Conservation (phyloP, 2,797 vertebrate genomes). For the Myotis findleyi region DNA sequence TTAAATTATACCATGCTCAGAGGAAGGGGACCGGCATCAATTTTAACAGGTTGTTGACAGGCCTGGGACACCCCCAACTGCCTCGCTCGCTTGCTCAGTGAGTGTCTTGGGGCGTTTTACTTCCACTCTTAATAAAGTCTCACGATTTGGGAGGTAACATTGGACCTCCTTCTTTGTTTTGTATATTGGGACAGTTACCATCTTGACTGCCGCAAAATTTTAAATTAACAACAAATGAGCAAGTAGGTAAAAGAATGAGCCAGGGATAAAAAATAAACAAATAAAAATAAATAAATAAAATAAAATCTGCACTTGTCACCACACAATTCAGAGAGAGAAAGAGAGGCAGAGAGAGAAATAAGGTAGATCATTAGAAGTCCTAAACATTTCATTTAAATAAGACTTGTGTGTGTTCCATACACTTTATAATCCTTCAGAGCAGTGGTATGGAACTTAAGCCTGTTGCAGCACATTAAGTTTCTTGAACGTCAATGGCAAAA, state of each 20-base stretch:
- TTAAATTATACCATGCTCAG: not conserved
- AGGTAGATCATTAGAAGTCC: not conserved
- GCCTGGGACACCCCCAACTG: not conserved
- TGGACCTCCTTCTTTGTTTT: slow-evolving; percentile 52
- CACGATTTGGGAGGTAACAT: slow-evolving; percentile 16
- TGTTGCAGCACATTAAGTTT: not conserved
- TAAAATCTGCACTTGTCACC: not conserved
- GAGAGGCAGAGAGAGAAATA: not conserved
- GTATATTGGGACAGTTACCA: not conserved
- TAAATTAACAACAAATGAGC: not conserved
- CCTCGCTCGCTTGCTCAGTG: not conserved
- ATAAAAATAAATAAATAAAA: no score
- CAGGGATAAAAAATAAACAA: not conserved
- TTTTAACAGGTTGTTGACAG: not conserved
- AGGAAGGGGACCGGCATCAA: not conserved
- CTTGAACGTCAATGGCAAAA: slow-evolving; percentile 24
- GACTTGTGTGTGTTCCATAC: not conserved
- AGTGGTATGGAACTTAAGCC: not conserved
- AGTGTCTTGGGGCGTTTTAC: slow-evolving; percentile 7
- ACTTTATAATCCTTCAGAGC: not conserved
- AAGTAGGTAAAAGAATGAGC: slow-evolving; percentile 4
- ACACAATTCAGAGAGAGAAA: not conserved
- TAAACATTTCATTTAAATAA: slow-evolving; percentile 16
- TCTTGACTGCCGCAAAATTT: not conserved
- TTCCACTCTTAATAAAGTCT: slow-evolving; percentile 35